A percentile compares a stretch with the other conserved stretches of the same genome.
Conservation (phyloP, 2,888 invertebrate genomes). For the Gisinianus flammeolus region DNA sequence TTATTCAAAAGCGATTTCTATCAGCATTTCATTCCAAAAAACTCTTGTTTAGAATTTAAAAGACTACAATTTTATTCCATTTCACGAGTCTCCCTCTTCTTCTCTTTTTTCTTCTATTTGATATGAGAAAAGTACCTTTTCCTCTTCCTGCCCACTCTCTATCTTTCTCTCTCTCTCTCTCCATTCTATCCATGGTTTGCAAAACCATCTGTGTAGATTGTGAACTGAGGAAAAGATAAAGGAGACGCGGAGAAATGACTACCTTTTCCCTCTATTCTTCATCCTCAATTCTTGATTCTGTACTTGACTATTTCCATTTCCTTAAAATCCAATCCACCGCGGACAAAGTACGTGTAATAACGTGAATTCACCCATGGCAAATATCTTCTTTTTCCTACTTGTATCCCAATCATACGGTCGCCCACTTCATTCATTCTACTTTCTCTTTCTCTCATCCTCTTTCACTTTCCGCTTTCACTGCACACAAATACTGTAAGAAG, state of each 20-base stretch:
- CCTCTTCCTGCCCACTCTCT: neutral
- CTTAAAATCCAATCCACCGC: neutral
- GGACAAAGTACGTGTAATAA: neutral
- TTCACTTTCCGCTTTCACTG: too few relatives aligned
- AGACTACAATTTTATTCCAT: neutral
- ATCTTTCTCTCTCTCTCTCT: neutral
- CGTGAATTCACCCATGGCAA: neutral
- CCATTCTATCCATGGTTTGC: too few relatives aligned
- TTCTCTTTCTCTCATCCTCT: too few relatives aligned
- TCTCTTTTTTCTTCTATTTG: neutral
- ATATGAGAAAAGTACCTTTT: too few relatives aligned
- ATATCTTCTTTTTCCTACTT: slow-evolving; percentile 7
- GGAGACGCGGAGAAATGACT: neutral
- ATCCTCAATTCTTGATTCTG: neutral
- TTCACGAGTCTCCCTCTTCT: neutral
- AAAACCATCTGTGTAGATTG: neutral
- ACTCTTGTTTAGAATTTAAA: slow-evolving; percentile 5
- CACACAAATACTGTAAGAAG: too few relatives aligned
- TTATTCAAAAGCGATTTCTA: slow-evolving; percentile 19
- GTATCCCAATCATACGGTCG: too few relatives aligned
- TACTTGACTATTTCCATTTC: neutral
- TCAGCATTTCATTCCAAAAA: slow-evolving; percentile 12
- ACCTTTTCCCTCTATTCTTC: neutral
- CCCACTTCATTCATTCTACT: too few relatives aligned
- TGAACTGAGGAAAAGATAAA: neutral